A percentile compares a stretch with the other conserved stretches of the same genome.
These are phyloP conservation scores for Darevskia nairensis DNA, from an alignment of 2,797 vertebrate species.

Conservation along the genomic window DNA sequence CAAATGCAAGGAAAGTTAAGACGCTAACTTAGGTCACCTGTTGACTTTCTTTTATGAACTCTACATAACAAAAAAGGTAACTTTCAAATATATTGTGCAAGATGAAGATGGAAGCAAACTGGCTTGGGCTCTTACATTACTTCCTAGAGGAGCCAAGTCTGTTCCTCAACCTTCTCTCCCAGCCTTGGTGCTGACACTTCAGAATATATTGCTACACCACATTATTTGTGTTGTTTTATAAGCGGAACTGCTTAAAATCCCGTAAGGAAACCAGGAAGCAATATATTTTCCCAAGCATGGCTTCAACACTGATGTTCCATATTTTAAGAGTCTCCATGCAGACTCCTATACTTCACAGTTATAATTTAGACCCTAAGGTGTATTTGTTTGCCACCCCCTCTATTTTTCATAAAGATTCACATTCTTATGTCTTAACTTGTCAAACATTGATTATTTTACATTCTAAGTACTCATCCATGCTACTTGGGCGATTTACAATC, in stretches of 20 bases:
- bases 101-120: not conserved
- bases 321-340: conserved; percentile 19
- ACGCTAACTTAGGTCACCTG: not conserved
- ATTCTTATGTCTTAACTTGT: conserved; percentile 29
- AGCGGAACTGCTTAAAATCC: not conserved
- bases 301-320: not conserved
- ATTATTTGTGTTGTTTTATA: conserved; percentile 10
- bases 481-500: conserved; percentile 42
- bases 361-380: conserved; percentile 30
- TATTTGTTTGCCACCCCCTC: conserved; percentile 13
- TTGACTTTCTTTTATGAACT: not conserved
- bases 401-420: conserved; percentile 3
- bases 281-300: not conserved
- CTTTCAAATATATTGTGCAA: not conserved
- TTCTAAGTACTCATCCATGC: conserved; percentile 40
- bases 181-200: not conserved
- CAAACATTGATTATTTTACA: conserved; percentile 12
- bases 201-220: not conserved
- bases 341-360: not conserved
- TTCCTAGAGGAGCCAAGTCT: not conserved
- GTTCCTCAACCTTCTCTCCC: no score
- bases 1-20: not conserved
- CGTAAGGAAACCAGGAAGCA: not conserved
- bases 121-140: not conserved
- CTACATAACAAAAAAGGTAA: not conserved